A percentile compares a stretch with the other conserved stretches of the same genome.
phyloP scores from a whole-genome alignment of 2,113 vertebrate genomes.

The Uria aalge region DNA sequence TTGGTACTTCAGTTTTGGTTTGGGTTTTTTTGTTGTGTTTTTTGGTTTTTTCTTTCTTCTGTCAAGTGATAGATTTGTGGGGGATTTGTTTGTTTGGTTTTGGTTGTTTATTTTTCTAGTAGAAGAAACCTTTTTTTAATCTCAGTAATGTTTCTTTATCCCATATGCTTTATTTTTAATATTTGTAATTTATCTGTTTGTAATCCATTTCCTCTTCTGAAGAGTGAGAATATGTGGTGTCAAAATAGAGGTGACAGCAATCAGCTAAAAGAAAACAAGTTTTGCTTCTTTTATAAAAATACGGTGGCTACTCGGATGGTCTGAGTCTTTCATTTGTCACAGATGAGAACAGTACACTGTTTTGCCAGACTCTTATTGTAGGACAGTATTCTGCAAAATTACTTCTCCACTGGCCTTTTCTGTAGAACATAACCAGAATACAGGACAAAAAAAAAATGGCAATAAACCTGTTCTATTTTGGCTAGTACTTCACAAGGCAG shows the following conservation, averaged over 20 bases:
- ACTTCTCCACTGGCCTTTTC: not conserved
- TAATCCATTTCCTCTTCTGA: slow-evolving; percentile 33
- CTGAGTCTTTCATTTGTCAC: not conserved
- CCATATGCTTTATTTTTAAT: slow-evolving; percentile 40
- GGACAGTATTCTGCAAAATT: not conserved
- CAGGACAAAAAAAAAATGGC: not conserved
- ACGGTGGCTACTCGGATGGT: not conserved
- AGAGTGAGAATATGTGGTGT: slow-evolving; percentile 24
- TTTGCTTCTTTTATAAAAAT: not conserved
- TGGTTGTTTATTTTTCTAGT: not conserved
- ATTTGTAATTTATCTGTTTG: not conserved
- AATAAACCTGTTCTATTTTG: not conserved
- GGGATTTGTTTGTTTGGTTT: no score
- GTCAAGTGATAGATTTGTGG: not conserved
- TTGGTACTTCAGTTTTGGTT: not conserved
- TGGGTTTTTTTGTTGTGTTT: no score
- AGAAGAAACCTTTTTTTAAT: slow-evolving; percentile 11
- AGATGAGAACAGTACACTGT: not conserved
- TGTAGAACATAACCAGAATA: not conserved
- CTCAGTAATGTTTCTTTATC: slow-evolving; percentile 17
- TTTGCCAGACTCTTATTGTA: not conserved
- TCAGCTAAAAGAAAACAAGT: slow-evolving; percentile 12
- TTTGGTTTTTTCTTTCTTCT: not conserved
- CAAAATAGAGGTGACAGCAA: not conserved
- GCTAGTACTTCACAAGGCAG: not conserved